phyloP scores from a whole-genome alignment of 2,113 vertebrate genomes.

The Tupaia tana region DNA sequence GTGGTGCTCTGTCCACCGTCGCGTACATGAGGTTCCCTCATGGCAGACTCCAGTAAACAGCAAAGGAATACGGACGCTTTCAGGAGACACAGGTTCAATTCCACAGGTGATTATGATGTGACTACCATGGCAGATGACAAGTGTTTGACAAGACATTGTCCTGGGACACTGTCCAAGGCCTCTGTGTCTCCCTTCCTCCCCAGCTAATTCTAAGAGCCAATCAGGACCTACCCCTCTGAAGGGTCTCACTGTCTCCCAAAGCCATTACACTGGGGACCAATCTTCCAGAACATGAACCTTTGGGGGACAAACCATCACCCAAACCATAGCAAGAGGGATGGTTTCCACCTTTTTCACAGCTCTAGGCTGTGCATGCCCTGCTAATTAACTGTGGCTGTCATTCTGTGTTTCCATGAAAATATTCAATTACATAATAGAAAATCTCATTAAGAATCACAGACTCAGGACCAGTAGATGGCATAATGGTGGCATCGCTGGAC shows the following conservation, averaged over 20 bases:
- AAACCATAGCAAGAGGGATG: fast-evolving
- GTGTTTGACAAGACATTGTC: neutral
- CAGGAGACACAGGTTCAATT: neutral
- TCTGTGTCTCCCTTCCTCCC: too few species aligned
- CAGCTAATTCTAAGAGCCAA: too few species aligned
- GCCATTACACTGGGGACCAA: too few species aligned
- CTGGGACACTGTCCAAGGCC: neutral
- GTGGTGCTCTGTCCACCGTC: fast-evolving
- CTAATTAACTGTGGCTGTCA: neutral
- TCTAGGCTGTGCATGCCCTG: neutral
- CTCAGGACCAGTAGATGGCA: too few species aligned
- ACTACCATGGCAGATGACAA: fast-evolving
- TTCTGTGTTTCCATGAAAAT: neutral
- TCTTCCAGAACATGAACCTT: too few species aligned
- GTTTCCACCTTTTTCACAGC: too few species aligned
- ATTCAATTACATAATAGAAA: neutral
- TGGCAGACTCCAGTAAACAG: fast-evolving
- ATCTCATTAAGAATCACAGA: too few species aligned
- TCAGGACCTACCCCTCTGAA: too few species aligned
- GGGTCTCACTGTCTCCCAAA: too few species aligned
- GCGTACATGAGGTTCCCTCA: fast-evolving
- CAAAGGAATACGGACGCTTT: neutral
- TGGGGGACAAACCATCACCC: too few species aligned
- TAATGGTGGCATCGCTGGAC: too few species aligned
- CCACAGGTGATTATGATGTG: fast-evolving